Evolutionary conservation across 37 sponge, comb jelly and placozoan species (phyloP).

Genomic region (Diacarnus erythraeanus): DNA sequence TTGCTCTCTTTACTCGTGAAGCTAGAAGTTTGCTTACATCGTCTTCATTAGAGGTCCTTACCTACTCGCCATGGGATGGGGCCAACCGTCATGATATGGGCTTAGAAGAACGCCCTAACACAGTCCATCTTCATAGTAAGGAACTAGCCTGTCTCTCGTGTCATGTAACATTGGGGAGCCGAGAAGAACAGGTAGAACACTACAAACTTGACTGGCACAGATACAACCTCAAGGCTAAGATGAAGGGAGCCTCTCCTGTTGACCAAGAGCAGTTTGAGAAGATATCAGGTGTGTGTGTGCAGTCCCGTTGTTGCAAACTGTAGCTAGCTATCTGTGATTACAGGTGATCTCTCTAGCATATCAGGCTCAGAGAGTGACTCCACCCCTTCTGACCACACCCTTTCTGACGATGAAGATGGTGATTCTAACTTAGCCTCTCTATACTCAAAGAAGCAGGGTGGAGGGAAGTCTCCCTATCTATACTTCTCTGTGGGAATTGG

Average conservation of each 20-base stretch:
- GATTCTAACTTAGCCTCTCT: neutral
- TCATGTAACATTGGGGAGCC: slow-evolving; percentile 42
- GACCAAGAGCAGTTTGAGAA: slow-evolving; percentile 77
- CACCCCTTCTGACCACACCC: slow-evolving; percentile 14
- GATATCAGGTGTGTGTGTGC: slow-evolving; percentile 43
- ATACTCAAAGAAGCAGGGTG: neutral
- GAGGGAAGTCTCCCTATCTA: slow-evolving; percentile 8
- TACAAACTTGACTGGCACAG: slow-evolving; percentile 94
- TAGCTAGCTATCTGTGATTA: neutral
- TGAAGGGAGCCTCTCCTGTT: slow-evolving; percentile 56
- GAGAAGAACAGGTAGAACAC: slow-evolving; percentile 83
- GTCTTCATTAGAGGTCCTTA: neutral
- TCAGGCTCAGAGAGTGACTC: slow-evolving; percentile 80
- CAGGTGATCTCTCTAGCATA: slow-evolving; percentile 82
- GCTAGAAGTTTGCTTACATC: neutral
- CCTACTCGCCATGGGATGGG: neutral
- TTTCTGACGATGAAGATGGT: neutral
- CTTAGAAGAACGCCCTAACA: neutral
- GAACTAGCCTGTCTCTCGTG: slow-evolving; percentile 43
- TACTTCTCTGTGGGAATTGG: slow-evolving; percentile 16
- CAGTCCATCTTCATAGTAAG: neutral
- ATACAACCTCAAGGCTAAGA: slow-evolving; percentile 79
- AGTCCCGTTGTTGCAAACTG: neutral
- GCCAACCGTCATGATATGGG: neutral
- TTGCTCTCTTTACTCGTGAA: neutral